Percentiles rank a stretch among this genome's conserved stretches.
Evolutionary conservation across 2,888 invertebrate species (phyloP).

Genomic region (Drosophila greeni): DNA sequence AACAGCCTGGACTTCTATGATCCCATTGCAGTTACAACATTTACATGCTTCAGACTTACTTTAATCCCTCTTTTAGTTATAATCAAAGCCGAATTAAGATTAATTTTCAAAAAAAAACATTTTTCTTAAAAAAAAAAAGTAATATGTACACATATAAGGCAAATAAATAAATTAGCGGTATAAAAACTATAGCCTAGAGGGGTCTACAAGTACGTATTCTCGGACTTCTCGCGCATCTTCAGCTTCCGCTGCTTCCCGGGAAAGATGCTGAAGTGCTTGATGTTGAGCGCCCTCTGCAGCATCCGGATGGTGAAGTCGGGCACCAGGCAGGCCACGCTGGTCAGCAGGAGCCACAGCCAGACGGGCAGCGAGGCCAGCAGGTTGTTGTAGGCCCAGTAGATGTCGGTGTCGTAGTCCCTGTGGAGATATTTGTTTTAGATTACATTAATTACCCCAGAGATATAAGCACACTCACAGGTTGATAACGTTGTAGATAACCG

Average conservation of each 20-base stretch:
- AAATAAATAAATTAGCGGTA: constrained; percentile 64
- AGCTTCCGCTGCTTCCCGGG: constrained; percentile 70
- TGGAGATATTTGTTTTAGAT: constrained; percentile 5
- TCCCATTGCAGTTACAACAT: no score
- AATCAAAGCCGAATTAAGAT: neutral
- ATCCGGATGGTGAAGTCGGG: constrained; percentile 81
- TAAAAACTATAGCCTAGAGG: constrained; percentile 43
- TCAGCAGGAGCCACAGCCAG: constrained; percentile 81
- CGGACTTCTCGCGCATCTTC: constrained; percentile 59
- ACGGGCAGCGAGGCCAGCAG: constrained; percentile 82
- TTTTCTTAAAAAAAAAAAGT: constrained; percentile 34
- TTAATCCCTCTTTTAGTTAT: neutral
- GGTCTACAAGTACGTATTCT: constrained; percentile 70
- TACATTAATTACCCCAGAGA: neutral
- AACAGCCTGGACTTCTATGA: no score
- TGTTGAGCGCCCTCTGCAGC: constrained; percentile 66
- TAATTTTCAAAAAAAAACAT: constrained; percentile 46
- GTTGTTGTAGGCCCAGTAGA: constrained; percentile 82
- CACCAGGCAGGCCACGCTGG: constrained; percentile 80
- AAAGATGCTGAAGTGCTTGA: constrained; percentile 72
- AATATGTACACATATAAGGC: constrained; percentile 50
- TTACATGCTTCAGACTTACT: neutral
- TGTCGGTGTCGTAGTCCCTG: constrained; percentile 80
- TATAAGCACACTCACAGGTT: constrained; percentile 80
- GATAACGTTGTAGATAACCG: constrained; percentile 81